Percentiles rank a stretch among this genome's conserved stretches.
phyloP scores from a whole-genome alignment of 1,140 invertebrate species.

The Schlechtendalia chinensis region DNA sequence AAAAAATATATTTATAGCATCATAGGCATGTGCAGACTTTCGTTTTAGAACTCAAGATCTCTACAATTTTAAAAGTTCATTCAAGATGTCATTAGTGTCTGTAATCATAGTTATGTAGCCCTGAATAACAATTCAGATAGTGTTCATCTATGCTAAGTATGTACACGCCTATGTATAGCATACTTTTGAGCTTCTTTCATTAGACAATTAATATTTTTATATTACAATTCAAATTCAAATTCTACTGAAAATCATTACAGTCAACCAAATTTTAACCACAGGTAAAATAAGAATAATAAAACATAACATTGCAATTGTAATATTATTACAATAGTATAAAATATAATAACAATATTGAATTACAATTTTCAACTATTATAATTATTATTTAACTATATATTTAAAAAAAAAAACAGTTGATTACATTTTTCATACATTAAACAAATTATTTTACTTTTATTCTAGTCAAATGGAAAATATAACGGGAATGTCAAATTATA shows the following conservation, averaged over 20 bases:
- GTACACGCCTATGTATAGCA: background rate
- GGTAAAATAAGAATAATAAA: slow-evolving; percentile 1
- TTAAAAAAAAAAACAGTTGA: too few species aligned
- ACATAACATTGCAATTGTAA: background rate
- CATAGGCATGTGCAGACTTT: too few species aligned
- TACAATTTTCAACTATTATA: background rate
- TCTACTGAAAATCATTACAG: background rate
- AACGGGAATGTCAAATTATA: slow-evolving; percentile 4
- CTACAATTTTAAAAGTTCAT: too few species aligned
- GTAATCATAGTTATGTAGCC: too few species aligned
- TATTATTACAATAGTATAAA: background rate
- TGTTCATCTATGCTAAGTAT: too few species aligned
- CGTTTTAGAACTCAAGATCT: too few species aligned
- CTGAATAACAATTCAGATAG: too few species aligned
- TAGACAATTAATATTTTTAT: background rate
- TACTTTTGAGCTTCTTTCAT: slow-evolving; percentile 24
- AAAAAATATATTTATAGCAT: slow-evolving; percentile 17
- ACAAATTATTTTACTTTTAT: background rate
- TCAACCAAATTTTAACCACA: background rate
- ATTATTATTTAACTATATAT: too few species aligned
- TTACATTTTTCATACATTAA: too few species aligned
- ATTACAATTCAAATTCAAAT: background rate
- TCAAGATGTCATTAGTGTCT: too few species aligned
- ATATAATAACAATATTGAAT: slow-evolving; percentile 5
- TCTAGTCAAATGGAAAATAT: background rate